Conservation (phyloP, 2,113 vertebrate species). For the Tupaia chinensis region DNA sequence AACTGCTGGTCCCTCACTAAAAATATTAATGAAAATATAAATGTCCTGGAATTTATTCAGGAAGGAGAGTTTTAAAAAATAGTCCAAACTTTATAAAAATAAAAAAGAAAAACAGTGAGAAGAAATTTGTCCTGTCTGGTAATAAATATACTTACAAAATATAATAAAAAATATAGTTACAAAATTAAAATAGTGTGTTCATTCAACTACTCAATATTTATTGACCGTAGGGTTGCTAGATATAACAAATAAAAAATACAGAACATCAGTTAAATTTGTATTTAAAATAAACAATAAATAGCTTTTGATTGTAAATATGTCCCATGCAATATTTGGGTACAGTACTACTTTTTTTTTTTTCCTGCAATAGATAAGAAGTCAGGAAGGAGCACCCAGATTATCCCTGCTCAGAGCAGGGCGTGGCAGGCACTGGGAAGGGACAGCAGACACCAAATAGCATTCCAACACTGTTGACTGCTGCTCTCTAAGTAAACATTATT, state of each 20-base stretch:
- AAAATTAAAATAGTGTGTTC: neutral
- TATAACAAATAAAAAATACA: neutral
- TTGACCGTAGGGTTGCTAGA: neutral
- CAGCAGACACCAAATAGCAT: neutral
- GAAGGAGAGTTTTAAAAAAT: slow-evolving; percentile 3
- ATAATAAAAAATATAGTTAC: neutral
- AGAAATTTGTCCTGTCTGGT: neutral
- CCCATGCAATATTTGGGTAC: neutral
- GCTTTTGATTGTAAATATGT: neutral
- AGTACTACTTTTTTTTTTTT: no score
- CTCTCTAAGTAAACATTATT: neutral
- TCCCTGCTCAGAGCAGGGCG: neutral
- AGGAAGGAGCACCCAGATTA: neutral
- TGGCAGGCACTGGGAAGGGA: neutral
- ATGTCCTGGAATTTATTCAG: neutral
- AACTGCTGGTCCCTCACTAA: no score
- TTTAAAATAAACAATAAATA: neutral
- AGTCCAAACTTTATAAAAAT: neutral
- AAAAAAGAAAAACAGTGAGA: neutral
- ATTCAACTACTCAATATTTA: neutral
- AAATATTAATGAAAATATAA: neutral
- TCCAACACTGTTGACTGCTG: neutral
- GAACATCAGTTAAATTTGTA: neutral
- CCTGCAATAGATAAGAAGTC: slow-evolving; percentile 13
- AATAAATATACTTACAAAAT: slow-evolving; percentile 16